phyloP scores from a whole-genome alignment of 2,113 vertebrate species.

The Laterallus jamaicensis region DNA sequence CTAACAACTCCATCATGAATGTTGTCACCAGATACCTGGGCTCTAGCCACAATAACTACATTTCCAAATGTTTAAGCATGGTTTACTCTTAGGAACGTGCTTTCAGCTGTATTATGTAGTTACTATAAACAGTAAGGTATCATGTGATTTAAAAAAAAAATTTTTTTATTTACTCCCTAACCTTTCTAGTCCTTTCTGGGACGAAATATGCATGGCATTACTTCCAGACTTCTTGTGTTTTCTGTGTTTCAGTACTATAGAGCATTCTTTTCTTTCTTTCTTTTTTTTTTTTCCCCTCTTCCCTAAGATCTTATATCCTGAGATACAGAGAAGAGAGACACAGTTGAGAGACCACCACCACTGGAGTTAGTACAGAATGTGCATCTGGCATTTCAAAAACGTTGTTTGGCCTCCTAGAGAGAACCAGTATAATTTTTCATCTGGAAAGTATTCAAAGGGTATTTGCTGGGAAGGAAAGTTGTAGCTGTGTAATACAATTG shows the following conservation, averaged over 20 bases:
- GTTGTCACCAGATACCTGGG: constrained; percentile 54
- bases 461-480: constrained; percentile 11
- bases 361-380: not conserved
- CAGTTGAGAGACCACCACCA: not conserved
- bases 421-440: constrained; percentile 23
- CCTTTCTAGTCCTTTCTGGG: not conserved
- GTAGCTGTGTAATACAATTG: not conserved
- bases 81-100: not conserved
- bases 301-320: not conserved
- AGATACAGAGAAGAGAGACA: not conserved
- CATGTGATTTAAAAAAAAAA: no score
- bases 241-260: not conserved
- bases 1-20: not conserved
- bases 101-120: not conserved
- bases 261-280: not conserved
- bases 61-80: constrained; percentile 28
- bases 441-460: constrained; percentile 42
- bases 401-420: not conserved
- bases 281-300: not conserved
- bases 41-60: constrained; percentile 11
- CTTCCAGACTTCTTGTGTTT: not conserved
- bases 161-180: not conserved
- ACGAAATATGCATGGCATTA: not conserved
- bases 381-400: not conserved
- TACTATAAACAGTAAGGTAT: not conserved